phyloP scores from a whole-genome alignment of 2,888 invertebrate species.

The Eudemis profundana region DNA sequence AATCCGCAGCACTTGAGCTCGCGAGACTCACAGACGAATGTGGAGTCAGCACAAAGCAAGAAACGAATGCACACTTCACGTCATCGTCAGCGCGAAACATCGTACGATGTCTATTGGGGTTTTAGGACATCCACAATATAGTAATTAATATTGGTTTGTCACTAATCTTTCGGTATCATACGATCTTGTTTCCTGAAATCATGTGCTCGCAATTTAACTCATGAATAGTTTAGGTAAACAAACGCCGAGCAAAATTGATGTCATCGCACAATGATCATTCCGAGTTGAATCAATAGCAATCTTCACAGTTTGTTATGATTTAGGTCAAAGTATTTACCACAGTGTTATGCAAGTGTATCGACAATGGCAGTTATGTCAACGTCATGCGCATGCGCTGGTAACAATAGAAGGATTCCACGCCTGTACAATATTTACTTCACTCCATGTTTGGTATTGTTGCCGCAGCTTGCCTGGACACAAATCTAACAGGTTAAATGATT shows the following conservation, averaged over 20 bases:
- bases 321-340: conserved; percentile 19
- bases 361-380: conserved; percentile 14
- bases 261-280: not conserved
- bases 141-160: too few relatives aligned
- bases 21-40: not conserved
- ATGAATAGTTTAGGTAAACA: conserved; percentile 2
- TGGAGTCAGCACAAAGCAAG: not conserved
- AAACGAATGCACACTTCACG: not conserved
- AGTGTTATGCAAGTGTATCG: conserved; percentile 18
- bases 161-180: too few relatives aligned
- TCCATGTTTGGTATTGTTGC: not conserved
- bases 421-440: not conserved
- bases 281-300: conserved; percentile 7
- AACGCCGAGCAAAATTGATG: not conserved
- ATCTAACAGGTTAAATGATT: too few relatives aligned
- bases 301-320: conserved; percentile 23
- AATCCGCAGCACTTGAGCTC: not conserved
- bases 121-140: not conserved
- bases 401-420: conserved; percentile 13
- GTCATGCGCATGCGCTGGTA: conserved; percentile 14
- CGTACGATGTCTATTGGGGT: conserved; percentile 13
- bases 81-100: not conserved
- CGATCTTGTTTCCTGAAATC: not conserved
- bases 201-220: not conserved
- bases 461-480: too few relatives aligned